phyloP scores from a whole-genome alignment of 2,888 invertebrate species.

The Hydropsyche betteni region DNA sequence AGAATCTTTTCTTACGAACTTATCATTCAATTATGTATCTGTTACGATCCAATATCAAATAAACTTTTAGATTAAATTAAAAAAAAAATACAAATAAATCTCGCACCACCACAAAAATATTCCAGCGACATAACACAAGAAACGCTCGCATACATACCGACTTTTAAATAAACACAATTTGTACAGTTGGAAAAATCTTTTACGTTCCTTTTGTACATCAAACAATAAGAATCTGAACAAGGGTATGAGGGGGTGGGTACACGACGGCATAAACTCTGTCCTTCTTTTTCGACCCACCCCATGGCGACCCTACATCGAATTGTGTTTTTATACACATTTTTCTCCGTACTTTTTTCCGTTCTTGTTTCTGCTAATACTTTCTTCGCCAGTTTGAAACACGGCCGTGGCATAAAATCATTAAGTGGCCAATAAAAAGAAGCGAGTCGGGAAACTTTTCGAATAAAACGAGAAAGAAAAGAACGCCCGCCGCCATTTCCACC shows the following conservation, averaged over 20 bases:
- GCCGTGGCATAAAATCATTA: constrained; percentile 67
- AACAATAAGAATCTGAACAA: constrained; percentile 17
- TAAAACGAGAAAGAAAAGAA: constrained; percentile 68
- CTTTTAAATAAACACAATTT: constrained; percentile 2
- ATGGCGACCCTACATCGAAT: not conserved
- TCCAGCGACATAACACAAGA: too few species aligned
- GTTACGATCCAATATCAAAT: too few species aligned
- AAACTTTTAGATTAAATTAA: too few species aligned
- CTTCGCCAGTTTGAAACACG: constrained; percentile 48
- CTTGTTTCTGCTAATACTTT: constrained; percentile 34
- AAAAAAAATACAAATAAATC: too few species aligned
- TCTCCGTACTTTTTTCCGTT: constrained; percentile 13
- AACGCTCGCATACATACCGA: too few species aligned
- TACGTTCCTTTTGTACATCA: constrained; percentile 29
- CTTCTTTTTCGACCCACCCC: not conserved
- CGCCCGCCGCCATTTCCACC: constrained; percentile 52
- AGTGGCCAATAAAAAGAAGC: constrained; percentile 68
- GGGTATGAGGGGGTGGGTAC: not conserved
- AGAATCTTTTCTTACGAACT: too few species aligned
- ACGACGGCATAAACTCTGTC: constrained; percentile 2
- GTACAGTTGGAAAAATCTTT: constrained; percentile 23
- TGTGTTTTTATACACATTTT: constrained; percentile 31
- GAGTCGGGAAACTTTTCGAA: constrained; percentile 63
- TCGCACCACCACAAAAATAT: too few species aligned
- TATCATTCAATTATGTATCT: too few species aligned